Conservation (phyloP, 2,888 invertebrate genomes). For the Drosophila anomalata region DNA sequence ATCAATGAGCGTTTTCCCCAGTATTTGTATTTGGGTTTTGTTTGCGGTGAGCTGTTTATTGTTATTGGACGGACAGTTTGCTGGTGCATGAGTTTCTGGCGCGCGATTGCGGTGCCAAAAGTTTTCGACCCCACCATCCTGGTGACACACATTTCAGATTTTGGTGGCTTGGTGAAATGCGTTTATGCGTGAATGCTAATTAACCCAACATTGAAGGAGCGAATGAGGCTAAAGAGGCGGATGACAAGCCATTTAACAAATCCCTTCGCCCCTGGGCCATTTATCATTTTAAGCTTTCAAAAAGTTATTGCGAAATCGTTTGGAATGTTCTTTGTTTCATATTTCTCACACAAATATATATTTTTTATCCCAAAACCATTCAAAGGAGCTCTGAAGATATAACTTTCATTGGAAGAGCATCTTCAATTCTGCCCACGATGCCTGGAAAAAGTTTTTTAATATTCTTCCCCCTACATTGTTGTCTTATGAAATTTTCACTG, state of each 20-base stretch:
- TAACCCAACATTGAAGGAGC: conserved; percentile 60
- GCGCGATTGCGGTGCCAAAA: conserved; percentile 36
- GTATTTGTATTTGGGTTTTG: conserved; percentile 23
- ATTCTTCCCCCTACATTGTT: conserved; percentile 10
- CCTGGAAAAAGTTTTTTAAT: conserved; percentile 20
- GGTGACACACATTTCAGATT: conserved; percentile 61
- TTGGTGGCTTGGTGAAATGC: conserved; percentile 50
- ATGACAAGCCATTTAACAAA: conserved; percentile 18
- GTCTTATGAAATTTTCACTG: conserved; percentile 36
- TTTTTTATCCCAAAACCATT: background rate
- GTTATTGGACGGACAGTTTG: conserved; percentile 32
- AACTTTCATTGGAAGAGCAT: conserved; percentile 2
- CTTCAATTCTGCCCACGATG: background rate
- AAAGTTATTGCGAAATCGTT: background rate
- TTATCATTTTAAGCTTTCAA: conserved; percentile 14
- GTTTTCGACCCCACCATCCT: conserved; percentile 51
- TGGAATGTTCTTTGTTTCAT: background rate
- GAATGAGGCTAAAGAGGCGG: conserved; percentile 27
- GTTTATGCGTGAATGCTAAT: conserved; percentile 54
- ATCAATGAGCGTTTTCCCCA: conserved; percentile 40
- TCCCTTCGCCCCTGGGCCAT: conserved; percentile 12
- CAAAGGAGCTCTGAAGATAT: background rate
- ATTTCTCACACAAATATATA: background rate
- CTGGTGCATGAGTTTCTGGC: conserved; percentile 15
- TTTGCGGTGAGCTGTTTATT: conserved; percentile 34